Conservation (phyloP, 2,113 vertebrate genomes). For the Phycodurus eques region DNA sequence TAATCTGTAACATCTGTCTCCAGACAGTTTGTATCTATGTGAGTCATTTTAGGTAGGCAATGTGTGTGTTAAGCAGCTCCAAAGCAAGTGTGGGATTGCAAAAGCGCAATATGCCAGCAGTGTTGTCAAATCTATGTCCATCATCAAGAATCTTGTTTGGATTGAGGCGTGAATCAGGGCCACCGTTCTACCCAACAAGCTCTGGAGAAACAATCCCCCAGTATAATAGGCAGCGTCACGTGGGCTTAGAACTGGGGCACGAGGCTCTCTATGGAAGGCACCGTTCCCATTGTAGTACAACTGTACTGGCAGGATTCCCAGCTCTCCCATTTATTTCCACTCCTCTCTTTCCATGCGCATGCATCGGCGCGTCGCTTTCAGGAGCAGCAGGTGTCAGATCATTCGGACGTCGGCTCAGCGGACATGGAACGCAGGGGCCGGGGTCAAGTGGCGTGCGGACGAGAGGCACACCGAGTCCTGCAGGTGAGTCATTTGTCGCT, state of each 20-base stretch:
- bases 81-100: background rate
- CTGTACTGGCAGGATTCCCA: constrained; percentile 65
- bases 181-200: constrained; percentile 23
- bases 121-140: background rate
- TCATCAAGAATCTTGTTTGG: constrained; percentile 8
- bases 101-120: background rate
- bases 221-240: constrained; percentile 59
- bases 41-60: constrained; percentile 45
- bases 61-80: constrained; percentile 21
- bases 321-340: constrained; percentile 42
- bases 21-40: constrained; percentile 20
- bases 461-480: constrained; percentile 73
- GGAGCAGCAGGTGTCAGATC: constrained; percentile 66
- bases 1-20: constrained; percentile 64
- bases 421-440: constrained; percentile 69
- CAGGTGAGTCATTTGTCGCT: constrained; percentile 63
- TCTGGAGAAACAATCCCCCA: constrained; percentile 56
- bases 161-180: constrained; percentile 21
- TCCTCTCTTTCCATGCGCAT: constrained; percentile 12
- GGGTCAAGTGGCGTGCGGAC: constrained; percentile 47
- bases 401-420: constrained; percentile 45
- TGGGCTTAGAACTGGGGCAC: constrained; percentile 65
- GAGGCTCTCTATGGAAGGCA: constrained; percentile 65
- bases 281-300: constrained; percentile 67
- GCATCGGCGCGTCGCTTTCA: constrained; percentile 38